Evolutionary conservation across 1,140 invertebrate species (phyloP), one percentile per base, ranked within the genome.

Genomic region (Drosophila orena): DNA sequence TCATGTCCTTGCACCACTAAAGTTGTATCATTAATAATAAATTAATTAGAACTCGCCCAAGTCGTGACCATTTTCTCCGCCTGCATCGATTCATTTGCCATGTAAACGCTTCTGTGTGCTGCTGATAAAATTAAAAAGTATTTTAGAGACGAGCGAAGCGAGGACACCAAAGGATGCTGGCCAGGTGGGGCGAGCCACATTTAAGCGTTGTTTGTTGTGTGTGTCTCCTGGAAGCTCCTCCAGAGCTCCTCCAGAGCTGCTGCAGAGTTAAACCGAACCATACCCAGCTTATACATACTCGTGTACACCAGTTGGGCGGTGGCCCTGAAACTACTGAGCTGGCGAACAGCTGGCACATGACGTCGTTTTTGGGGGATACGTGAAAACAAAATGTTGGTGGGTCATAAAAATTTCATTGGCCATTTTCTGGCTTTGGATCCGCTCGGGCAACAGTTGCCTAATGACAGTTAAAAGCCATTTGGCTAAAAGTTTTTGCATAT

Each of bases 381-480:
- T 75, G 74, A 3, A 65, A 74, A 76, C 73, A 76, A 60, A 69
- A 69, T 76, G 60, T 57, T 59, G 40, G 38, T 54, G 64, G 81
- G 75, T 79, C 83, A 86, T 86, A 89, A 79, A 86, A 86, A 88
- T 86, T 86, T 86, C 83, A 86, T 86, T 86, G 83, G 79, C 69
- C 83, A 86, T 86, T 85, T 86, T 65, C 61, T 69, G 70, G 61
- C 58, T 72, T 74, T 52, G 50, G 43, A 34, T 50, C 49, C 34
- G 64, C 58, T 35, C 14, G 46, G 83, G 83, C 74, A 88, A 83
- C 83, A 88, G 83, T 86, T 86, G 83, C 79, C 78, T 86, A 86
- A 86, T 86, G 83, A 86, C 83, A 86, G 83, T 79, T 89, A 89
- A 88, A 89, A 89, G 71, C 84, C 75, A 89, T 88, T 89, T 88